Evolutionary conservation across 2,888 invertebrate species (phyloP), one percentile per base, ranked within the genome.

Genomic region (Mesochorus sp.): DNA sequence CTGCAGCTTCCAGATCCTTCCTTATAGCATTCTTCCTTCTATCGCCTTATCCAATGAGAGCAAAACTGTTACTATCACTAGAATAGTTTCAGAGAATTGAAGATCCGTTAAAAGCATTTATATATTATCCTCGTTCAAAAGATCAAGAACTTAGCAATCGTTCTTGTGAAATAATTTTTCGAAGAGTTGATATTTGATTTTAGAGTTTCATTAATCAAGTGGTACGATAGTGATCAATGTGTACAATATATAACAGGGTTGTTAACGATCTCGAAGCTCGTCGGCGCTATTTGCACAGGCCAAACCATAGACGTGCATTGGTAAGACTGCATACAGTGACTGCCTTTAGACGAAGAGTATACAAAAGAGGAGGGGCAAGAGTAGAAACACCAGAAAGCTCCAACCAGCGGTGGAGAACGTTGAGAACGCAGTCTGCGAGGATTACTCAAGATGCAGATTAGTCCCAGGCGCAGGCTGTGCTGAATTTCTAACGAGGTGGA

Each of bases 401-500:
- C 19, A 49, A 31, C 57, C 31, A 34, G 14, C 19, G 39, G 42
- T 72, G 53, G 26, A 55, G 62, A 64, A 72, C 62, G 61, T 55
- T 53, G 59, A 49, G 59, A 59, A 70, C 62, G 62, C 49, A 57
- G 62, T 64, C 55, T 28, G 37, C 37, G 72, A 64, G 55, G 72
- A 57, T 73, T 73, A 64, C 72, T 81, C 76, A 77, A 76, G 83
- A 85, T 85, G 85, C 81, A 85, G 85, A 87, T 86, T 85, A 84
- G 82, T 83, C 76, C 57, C 79, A 84, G 80, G 84, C 80, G 80
- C 81, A 61, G 64, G 26, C 44, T 82, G 84, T 80, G 76, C 81
- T 81, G 86, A 87, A 85, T 87, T 83, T 82, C 80, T 84, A 86
- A 87, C 85, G 84, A 86, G 82, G 72, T 37, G 59, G 74, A 39